Percentiles rank a stretch among this genome's conserved stretches.
Conservation (phyloP, 1,140 invertebrate genomes). For the Anastrepha obliqua region DNA sequence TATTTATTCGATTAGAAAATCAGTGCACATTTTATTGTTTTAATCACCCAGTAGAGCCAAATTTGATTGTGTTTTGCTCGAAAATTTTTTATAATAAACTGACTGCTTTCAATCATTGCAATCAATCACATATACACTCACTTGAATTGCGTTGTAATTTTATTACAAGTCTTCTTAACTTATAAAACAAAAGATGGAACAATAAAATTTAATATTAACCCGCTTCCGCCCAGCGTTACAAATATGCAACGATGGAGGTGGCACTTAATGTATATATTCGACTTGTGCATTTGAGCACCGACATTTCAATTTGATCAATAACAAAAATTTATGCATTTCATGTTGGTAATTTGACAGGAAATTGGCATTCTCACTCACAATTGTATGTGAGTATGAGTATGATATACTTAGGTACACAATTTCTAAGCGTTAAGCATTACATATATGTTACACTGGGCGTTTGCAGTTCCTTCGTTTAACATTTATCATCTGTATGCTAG, state of each 20-base stretch:
- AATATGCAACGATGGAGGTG: slow-evolving; percentile 61
- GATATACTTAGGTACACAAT: not conserved
- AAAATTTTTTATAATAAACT: too few species aligned
- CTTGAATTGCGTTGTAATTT: not conserved
- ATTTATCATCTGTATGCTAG: slow-evolving; percentile 16
- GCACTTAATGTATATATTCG: not conserved
- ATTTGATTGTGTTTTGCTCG: too few species aligned
- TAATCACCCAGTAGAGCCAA: too few species aligned
- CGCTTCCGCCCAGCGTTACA: slow-evolving; percentile 69
- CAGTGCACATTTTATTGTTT: too few species aligned
- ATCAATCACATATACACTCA: not conserved
- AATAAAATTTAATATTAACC: slow-evolving; percentile 59
- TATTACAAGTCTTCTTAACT: not conserved
- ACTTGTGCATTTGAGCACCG: not conserved
- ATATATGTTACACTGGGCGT: slow-evolving; percentile 66
- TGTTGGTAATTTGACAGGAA: slow-evolving; percentile 52
- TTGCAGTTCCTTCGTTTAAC: slow-evolving; percentile 53
- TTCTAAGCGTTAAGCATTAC: slow-evolving; percentile 55
- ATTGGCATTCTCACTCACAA: not conserved
- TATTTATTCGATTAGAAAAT: too few species aligned
- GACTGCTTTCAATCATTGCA: too few species aligned
- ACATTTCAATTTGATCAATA: slow-evolving; percentile 28
- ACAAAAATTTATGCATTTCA: slow-evolving; percentile 16
- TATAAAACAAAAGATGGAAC: not conserved
- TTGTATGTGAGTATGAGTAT: too few species aligned